Evolutionary conservation across 1,140 invertebrate species (phyloP), one percentile per base, ranked within the genome.

Genomic region (Laodelphax striatellus): DNA sequence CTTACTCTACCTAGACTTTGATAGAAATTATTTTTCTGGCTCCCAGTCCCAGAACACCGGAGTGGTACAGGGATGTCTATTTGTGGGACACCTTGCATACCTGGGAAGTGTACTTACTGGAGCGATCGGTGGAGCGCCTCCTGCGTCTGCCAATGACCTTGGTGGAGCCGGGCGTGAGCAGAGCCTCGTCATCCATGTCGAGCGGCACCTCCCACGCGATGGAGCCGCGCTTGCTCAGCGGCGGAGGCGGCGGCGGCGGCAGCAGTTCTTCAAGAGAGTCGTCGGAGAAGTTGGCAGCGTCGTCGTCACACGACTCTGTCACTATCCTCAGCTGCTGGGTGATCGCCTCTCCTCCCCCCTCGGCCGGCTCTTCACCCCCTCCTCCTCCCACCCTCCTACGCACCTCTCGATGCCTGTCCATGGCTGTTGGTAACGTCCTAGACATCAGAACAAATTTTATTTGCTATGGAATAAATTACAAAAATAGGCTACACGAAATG

Each of bases 181-280:
- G 72, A 50, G 82, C 79, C 72, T 86, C 82, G 63, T 78, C 76
- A 24, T 65, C 64, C 13, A 50, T 34, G 43, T 67, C 84, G 57
- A 90, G 76, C 52, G 86, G 82, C 34, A 90, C 87, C 76, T 90
- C 87, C 86, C 86, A 89, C 56, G 86, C 87, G 46, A 90, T 88
- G 64, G 86, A 87, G 66, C 83, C 82, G 62, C 86, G 79, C 73
- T 88, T 89, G 68, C 62, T 52, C 5, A 67, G 34, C 16, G 58
- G 24, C 13, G 60, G 61, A 5, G 34, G 34, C 14, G 58, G 24
- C 14, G 60, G 55, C 5, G 65, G 59, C 13, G 62, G 62, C 41
- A 61, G 60, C 67, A 79, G 67, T 44, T 87, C 86, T 70, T 90
- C 88, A 52, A 90, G 69, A 4, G 87, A 90, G 70, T 90, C 87